Percentiles rank a stretch among this genome's conserved stretches.
Conservation (phyloP, 2,888 invertebrate genomes). For the Microctonus brassicae region DNA sequence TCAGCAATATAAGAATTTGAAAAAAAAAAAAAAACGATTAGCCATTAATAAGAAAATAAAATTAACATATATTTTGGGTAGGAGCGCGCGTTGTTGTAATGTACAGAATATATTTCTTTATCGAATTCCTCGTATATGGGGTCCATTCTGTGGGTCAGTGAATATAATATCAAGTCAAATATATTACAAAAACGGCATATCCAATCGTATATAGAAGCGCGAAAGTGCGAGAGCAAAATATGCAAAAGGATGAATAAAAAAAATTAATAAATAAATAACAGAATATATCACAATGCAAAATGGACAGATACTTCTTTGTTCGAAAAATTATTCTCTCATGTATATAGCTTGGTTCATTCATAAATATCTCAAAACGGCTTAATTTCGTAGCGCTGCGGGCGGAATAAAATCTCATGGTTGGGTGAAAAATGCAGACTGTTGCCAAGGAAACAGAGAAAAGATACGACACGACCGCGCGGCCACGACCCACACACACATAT, state of each 20-base stretch:
- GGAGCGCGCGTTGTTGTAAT: not conserved
- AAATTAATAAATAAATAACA: conserved; percentile 17
- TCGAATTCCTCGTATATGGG: conserved; percentile 2
- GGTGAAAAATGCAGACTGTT: conserved; percentile 65
- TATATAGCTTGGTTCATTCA: conserved; percentile 63
- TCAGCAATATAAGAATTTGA: conserved; percentile 5
- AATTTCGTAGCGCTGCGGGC: conserved; percentile 65
- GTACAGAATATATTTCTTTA: conserved; percentile 21
- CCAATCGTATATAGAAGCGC: not conserved
- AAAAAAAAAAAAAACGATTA: conserved; percentile 8
- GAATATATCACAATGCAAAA: conserved; percentile 20
- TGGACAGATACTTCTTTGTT: conserved; percentile 20
- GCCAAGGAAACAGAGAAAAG: conserved; percentile 45
- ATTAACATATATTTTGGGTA: not conserved
- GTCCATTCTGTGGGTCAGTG: not conserved
- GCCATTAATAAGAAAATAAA: not conserved
- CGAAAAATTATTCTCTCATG: conserved; percentile 34
- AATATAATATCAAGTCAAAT: conserved; percentile 19
- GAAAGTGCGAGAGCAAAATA: conserved; percentile 3
- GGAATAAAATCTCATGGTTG: conserved; percentile 65
- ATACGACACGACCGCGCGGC: conserved; percentile 54
- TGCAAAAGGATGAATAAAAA: conserved; percentile 26
- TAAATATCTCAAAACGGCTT: conserved; percentile 70
- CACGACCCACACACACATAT: conserved; percentile 57
- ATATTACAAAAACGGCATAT: not conserved